Conservation (phyloP, 2,888 invertebrate genomes). For the Chromoteleia sp. region DNA sequence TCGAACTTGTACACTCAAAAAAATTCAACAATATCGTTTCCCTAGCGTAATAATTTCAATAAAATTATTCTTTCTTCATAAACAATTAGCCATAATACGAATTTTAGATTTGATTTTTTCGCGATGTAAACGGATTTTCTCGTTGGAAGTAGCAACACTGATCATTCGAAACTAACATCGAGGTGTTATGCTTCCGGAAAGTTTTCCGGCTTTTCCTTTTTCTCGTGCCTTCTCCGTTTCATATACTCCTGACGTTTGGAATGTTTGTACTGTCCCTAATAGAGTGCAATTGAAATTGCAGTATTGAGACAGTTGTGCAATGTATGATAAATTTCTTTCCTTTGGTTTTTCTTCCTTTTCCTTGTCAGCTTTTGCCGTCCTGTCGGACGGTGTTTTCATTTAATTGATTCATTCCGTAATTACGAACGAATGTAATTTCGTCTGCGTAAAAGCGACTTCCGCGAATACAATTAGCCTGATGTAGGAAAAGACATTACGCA, state of each 20-base stretch:
- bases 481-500: slow-evolving; percentile 7
- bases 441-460: slow-evolving; percentile 7
- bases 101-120: too few relatives aligned
- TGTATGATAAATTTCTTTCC: neutral
- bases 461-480: slow-evolving; percentile 7
- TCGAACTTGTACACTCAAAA: too few relatives aligned
- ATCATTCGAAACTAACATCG: neutral
- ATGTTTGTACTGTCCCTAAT: neutral
- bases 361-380: too few relatives aligned
- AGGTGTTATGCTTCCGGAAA: neutral
- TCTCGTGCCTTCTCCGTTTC: neutral
- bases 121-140: too few relatives aligned
- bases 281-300: neutral
- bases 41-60: too few relatives aligned
- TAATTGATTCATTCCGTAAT: neutral
- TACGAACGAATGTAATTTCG: slow-evolving; percentile 9
- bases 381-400: neutral
- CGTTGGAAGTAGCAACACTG: too few relatives aligned
- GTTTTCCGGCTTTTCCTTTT: neutral
- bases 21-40: too few relatives aligned
- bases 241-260: neutral
- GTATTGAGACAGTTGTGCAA: slow-evolving; percentile 1
- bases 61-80: too few relatives aligned
- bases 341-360: neutral
- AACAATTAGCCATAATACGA: too few relatives aligned